phyloP scores from a whole-genome alignment of 2,797 vertebrate genomes.

The Galagoides demidoff region DNA sequence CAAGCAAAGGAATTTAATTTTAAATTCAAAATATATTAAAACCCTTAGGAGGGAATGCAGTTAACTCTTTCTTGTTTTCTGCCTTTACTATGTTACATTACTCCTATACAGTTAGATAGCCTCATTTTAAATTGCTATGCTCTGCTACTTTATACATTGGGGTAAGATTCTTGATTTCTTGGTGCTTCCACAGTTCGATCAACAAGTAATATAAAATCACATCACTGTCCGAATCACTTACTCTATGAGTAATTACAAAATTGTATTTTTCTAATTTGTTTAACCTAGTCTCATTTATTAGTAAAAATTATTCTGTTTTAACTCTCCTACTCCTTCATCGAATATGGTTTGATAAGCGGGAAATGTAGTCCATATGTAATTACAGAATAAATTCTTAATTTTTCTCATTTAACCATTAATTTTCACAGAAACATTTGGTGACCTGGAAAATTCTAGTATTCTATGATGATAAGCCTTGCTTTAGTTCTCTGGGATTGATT shows the following conservation, averaged over 20 bases:
- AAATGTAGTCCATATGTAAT: neutral
- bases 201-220: neutral
- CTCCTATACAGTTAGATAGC: neutral
- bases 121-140: conserved; percentile 20
- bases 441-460: neutral
- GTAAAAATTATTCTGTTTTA: neutral
- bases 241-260: neutral
- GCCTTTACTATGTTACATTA: neutral
- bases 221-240: neutral
- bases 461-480: neutral
- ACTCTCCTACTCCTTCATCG: fast-evolving
- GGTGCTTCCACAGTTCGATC: neutral
- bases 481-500: neutral
- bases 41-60: neutral
- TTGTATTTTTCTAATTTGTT: neutral
- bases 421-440: neutral
- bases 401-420: conserved; percentile 12
- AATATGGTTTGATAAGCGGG: neutral
- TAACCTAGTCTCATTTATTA: neutral
- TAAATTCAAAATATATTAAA: conserved; percentile 60
- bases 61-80: conserved; percentile 33
- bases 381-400: neutral
- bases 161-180: neutral
- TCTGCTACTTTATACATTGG: neutral
- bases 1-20: conserved; percentile 71